These are phyloP conservation scores for Ophion ellenae DNA, from an alignment of 2,888 invertebrate species.

Conservation along the genomic window DNA sequence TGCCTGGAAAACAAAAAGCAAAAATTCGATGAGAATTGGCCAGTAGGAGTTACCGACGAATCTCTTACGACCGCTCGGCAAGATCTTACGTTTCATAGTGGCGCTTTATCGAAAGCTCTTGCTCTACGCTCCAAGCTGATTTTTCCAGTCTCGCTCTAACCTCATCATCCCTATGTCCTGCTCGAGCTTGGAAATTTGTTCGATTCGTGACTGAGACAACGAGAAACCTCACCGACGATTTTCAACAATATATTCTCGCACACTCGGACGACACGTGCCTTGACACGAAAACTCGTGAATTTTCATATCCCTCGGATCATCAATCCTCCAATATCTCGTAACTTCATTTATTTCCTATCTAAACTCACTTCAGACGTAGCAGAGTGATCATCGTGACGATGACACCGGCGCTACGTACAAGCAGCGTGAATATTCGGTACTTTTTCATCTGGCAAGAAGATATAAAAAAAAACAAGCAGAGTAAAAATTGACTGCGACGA, in stretches of 20 bases:
- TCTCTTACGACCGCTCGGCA: background rate
- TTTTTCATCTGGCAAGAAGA: constrained; percentile 2
- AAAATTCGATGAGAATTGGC: background rate
- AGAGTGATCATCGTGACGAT: constrained; percentile 9
- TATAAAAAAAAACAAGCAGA: background rate
- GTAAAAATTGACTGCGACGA: constrained; percentile 34
- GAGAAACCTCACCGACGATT: background rate
- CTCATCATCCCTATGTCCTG: constrained; percentile 47
- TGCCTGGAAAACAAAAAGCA: constrained; percentile 70
- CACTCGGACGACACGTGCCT: constrained; percentile 19
- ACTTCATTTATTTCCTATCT: constrained; percentile 22
- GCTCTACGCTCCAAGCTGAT: constrained; percentile 29
- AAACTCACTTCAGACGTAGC: constrained; percentile 34
- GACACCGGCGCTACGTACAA: constrained; percentile 30
- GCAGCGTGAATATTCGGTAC: constrained; percentile 3
- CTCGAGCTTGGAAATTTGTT: constrained; percentile 19
- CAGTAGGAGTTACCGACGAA: background rate
- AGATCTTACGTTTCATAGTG: constrained; percentile 58
- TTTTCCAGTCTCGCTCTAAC: constrained; percentile 41
- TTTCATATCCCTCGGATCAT: constrained; percentile 40
- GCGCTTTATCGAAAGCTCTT: constrained; percentile 13
- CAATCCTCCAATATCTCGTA: constrained; percentile 16
- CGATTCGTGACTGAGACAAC: background rate
- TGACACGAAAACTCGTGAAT: constrained; percentile 46
- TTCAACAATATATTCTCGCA: constrained; percentile 28